Percentiles rank a stretch among this genome's conserved stretches.
phyloP scores from a whole-genome alignment of 2,888 invertebrate genomes.

The Neocrepidodera transversa region DNA sequence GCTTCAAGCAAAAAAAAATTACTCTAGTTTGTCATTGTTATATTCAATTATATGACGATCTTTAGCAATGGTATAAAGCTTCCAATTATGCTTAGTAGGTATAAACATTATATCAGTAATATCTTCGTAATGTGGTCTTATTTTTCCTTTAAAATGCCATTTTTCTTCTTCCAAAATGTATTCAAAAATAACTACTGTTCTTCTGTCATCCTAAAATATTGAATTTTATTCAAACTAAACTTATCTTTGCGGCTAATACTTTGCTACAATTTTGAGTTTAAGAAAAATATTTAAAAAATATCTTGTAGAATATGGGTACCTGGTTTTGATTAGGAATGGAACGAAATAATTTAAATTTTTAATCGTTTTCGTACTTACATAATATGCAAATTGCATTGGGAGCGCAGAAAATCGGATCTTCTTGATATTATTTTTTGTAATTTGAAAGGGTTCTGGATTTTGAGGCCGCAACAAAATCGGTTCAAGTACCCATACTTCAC shows the following conservation, averaged over 20 bases:
- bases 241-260: too few relatives aligned
- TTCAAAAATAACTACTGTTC: slow-evolving; percentile 64
- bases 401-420: slow-evolving; percentile 65
- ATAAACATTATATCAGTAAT: slow-evolving; percentile 67
- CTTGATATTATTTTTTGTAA: slow-evolving; percentile 61
- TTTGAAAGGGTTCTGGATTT: slow-evolving; percentile 60
- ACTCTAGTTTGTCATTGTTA: slow-evolving; percentile 38
- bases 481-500: slow-evolving; percentile 67
- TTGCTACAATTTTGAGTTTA: too few relatives aligned
- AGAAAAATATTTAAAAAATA: too few relatives aligned
- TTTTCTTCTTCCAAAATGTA: slow-evolving; percentile 54
- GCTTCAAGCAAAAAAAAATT: slow-evolving; percentile 13
- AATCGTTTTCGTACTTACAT: too few relatives aligned
- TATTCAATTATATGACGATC: slow-evolving; percentile 61
- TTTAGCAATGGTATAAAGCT: slow-evolving; percentile 66
- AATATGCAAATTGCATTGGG: slow-evolving; percentile 65
- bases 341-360: too few relatives aligned
- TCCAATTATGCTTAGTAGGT: slow-evolving; percentile 55
- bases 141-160: slow-evolving; percentile 69
- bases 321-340: too few relatives aligned
- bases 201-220: slow-evolving; percentile 62
- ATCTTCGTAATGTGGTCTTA: slow-evolving; percentile 67
- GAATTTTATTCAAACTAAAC: too few relatives aligned
- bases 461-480: slow-evolving; percentile 64
- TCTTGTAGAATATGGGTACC: too few relatives aligned